Percentiles rank a stretch among this genome's conserved stretches.
These are phyloP conservation scores for Anagyrus pseudococci DNA, from an alignment of 2,888 invertebrate species.

Conservation along the genomic window DNA sequence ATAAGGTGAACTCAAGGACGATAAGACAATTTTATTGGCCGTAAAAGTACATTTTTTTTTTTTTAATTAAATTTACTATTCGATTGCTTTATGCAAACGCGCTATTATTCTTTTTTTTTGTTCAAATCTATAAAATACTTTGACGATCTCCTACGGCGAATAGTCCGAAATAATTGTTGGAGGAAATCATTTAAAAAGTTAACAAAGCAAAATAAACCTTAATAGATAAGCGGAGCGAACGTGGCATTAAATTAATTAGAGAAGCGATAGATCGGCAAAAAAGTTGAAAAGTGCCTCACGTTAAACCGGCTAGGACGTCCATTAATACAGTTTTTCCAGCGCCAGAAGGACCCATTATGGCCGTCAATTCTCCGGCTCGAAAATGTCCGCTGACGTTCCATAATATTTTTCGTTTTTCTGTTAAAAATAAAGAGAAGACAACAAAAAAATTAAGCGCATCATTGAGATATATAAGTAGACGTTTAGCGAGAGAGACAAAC, in stretches of 20 bases:
- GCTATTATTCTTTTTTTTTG: too few relatives aligned
- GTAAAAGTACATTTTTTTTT: background rate
- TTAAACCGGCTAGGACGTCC: slow-evolving; percentile 89
- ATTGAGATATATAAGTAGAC: background rate
- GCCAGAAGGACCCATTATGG: slow-evolving; percentile 89
- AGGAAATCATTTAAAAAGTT: too few relatives aligned
- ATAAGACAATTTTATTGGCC: too few relatives aligned
- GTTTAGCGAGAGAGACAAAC: too few relatives aligned
- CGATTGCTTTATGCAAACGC: too few relatives aligned
- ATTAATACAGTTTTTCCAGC: slow-evolving; percentile 88
- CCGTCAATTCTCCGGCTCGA: slow-evolving; percentile 77
- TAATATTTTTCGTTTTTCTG: slow-evolving; percentile 61
- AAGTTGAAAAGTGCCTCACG: slow-evolving; percentile 74
- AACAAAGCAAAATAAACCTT: too few relatives aligned
- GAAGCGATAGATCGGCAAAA: background rate
- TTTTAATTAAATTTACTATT: background rate
- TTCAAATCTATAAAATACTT: too few relatives aligned
- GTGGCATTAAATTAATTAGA: background rate
- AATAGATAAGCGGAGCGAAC: too few relatives aligned
- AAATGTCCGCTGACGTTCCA: slow-evolving; percentile 70
- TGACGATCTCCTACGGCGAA: too few relatives aligned
- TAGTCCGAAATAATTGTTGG: too few relatives aligned
- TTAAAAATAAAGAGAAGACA: slow-evolving; percentile 22
- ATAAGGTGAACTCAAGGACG: too few relatives aligned
- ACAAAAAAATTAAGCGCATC: background rate